phyloP scores from a whole-genome alignment of 2,888 invertebrate genomes.

The Plusia festucae region DNA sequence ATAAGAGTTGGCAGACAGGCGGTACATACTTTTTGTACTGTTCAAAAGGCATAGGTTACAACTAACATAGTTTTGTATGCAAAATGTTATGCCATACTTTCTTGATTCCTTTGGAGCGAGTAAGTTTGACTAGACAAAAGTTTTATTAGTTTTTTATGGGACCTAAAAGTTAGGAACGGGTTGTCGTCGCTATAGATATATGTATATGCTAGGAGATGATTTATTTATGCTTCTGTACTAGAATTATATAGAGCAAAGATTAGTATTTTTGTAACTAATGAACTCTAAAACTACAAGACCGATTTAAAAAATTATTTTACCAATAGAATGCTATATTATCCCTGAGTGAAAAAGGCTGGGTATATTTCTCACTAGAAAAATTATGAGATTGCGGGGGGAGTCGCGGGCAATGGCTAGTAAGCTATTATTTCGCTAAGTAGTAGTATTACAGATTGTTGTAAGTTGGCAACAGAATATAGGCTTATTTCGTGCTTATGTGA shows the following conservation, averaged over 20 bases:
- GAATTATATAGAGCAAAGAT: too few relatives aligned
- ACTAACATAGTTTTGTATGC: slow-evolving; percentile 64
- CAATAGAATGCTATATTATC: too few relatives aligned
- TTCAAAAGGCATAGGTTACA: slow-evolving; percentile 61
- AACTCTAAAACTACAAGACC: too few relatives aligned
- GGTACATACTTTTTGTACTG: slow-evolving; percentile 58
- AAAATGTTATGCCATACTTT: slow-evolving; percentile 62
- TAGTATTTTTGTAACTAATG: too few relatives aligned
- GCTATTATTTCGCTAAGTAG: slow-evolving; percentile 8
- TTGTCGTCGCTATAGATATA: slow-evolving; percentile 10
- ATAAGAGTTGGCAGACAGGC: slow-evolving; percentile 50
- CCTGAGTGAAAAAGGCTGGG: too few relatives aligned
- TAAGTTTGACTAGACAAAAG: slow-evolving; percentile 51
- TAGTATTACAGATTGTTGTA: slow-evolving; percentile 15
- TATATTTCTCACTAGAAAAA: too few relatives aligned
- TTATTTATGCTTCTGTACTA: too few relatives aligned
- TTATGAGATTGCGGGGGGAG: too few relatives aligned
- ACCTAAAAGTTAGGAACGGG: slow-evolving; percentile 40
- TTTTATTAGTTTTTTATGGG: slow-evolving; percentile 60
- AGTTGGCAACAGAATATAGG: slow-evolving; percentile 10
- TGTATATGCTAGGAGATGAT: slow-evolving; percentile 19
- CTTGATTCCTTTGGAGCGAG: slow-evolving; percentile 57
- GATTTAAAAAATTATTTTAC: too few relatives aligned
- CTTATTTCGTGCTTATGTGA: slow-evolving; percentile 11
- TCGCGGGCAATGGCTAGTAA: too few relatives aligned